A percentile compares a stretch with the other conserved stretches of the same genome.
Conservation (phyloP, 2,797 vertebrate species). For the Esox lucius region DNA sequence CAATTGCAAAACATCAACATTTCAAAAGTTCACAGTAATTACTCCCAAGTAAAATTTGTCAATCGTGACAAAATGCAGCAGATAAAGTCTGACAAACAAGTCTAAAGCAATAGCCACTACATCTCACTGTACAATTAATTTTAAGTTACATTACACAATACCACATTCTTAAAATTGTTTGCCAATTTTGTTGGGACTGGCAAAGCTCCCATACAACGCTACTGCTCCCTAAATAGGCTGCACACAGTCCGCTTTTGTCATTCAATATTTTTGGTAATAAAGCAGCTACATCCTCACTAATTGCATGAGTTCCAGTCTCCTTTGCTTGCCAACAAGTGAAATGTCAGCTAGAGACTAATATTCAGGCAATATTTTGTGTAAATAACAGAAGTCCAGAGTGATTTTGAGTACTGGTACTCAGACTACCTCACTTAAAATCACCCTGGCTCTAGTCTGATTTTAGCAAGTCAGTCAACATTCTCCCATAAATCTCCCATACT, state of each 20-base stretch:
- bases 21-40: conserved; percentile 57
- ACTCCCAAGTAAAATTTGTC: conserved; percentile 39
- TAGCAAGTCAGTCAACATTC: background rate
- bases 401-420: too few relatives aligned
- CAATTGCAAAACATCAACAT: conserved; percentile 31
- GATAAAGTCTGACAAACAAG: conserved; percentile 6
- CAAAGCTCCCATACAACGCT: background rate
- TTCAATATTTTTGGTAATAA: conserved; percentile 6
- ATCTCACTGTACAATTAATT: conserved; percentile 10
- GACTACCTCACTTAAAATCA: background rate
- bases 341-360: too few relatives aligned
- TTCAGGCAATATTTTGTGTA: too few relatives aligned
- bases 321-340: too few relatives aligned
- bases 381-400: too few relatives aligned
- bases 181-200: background rate
- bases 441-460: background rate
- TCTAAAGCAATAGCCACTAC: background rate
- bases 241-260: background rate
- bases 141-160: background rate
- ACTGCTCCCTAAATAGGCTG: background rate
- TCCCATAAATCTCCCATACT: background rate
- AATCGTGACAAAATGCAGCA: conserved; percentile 28
- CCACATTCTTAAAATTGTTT: background rate
- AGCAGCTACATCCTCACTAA: too few relatives aligned
- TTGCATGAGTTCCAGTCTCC: background rate